phyloP scores from a whole-genome alignment of 1,140 invertebrate genomes.

The Oscheius sp. region DNA sequence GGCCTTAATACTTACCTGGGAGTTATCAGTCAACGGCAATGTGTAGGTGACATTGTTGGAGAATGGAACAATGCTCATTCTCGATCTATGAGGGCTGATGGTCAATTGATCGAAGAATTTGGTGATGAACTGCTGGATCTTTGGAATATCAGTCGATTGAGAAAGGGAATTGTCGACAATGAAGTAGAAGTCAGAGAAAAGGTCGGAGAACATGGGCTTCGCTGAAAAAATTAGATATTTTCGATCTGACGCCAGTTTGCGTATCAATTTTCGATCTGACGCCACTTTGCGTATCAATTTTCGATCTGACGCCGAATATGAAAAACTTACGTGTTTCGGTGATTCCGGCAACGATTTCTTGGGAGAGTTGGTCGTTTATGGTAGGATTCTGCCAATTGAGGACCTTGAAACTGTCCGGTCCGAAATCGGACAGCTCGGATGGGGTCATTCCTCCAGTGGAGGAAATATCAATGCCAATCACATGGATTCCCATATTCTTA shows the following conservation, averaged over 20 bases:
- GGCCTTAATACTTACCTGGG: background rate
- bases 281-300: too few relatives aligned
- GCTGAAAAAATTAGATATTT: too few relatives aligned
- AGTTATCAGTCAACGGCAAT: background rate
- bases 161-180: background rate
- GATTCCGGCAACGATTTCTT: too few relatives aligned
- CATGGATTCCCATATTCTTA: background rate
- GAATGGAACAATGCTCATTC: slow-evolving; percentile 22
- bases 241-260: too few relatives aligned
- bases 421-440: background rate
- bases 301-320: too few relatives aligned
- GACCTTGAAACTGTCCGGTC: background rate
- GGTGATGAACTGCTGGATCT: background rate
- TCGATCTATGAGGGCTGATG: background rate
- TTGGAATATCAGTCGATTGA: background rate
- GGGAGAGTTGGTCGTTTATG: too few relatives aligned
- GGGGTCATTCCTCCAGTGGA: background rate
- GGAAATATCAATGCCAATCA: slow-evolving; percentile 1
- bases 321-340: too few relatives aligned
- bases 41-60: slow-evolving; percentile 10
- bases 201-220: background rate
- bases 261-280: too few relatives aligned
- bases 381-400: too few relatives aligned
- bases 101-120: background rate
- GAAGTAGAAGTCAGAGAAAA: slow-evolving; percentile 4